Conservation (phyloP, 2,113 vertebrate species). For the Oryzias woworae region DNA sequence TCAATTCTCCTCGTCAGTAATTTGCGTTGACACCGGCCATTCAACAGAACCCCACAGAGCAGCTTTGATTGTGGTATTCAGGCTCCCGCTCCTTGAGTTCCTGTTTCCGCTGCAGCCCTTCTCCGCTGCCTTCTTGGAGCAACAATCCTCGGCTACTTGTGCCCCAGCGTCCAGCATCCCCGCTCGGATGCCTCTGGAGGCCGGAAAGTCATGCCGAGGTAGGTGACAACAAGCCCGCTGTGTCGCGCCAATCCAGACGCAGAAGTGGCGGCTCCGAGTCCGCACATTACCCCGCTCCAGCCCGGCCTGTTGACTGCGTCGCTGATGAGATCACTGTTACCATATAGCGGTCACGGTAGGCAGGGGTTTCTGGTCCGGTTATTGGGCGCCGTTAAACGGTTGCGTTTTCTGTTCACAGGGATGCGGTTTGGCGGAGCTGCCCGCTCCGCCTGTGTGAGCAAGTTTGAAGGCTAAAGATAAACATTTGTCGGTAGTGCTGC, state of each 20-base stretch:
- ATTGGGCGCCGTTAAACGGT: constrained; percentile 1
- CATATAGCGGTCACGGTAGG: constrained; percentile 58
- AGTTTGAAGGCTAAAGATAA: no score
- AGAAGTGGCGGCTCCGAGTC: constrained; percentile 14
- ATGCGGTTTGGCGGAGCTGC: constrained; percentile 35
- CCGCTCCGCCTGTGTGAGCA: neutral
- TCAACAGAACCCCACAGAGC: constrained; percentile 58
- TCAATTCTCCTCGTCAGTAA: neutral
- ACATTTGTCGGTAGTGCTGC: no score
- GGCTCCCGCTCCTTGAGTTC: constrained; percentile 56
- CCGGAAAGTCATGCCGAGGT: constrained; percentile 54
- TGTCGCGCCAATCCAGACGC: constrained; percentile 28
- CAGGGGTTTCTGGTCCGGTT: neutral
- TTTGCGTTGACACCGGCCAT: constrained; percentile 57
- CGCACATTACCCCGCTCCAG: constrained; percentile 32
- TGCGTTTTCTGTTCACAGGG: constrained; percentile 45
- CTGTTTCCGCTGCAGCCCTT: constrained; percentile 69
- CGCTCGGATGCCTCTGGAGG: constrained; percentile 58
- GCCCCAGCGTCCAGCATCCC: constrained; percentile 41
- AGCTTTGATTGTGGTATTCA: constrained; percentile 48
- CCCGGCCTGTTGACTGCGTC: constrained; percentile 78
- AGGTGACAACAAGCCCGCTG: constrained; percentile 17
- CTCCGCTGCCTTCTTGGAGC: constrained; percentile 40
- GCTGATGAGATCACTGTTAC: constrained; percentile 50
- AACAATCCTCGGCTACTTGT: constrained; percentile 22